Conservation (phyloP, 2,113 vertebrate genomes). For the Urocitellus parryii region DNA sequence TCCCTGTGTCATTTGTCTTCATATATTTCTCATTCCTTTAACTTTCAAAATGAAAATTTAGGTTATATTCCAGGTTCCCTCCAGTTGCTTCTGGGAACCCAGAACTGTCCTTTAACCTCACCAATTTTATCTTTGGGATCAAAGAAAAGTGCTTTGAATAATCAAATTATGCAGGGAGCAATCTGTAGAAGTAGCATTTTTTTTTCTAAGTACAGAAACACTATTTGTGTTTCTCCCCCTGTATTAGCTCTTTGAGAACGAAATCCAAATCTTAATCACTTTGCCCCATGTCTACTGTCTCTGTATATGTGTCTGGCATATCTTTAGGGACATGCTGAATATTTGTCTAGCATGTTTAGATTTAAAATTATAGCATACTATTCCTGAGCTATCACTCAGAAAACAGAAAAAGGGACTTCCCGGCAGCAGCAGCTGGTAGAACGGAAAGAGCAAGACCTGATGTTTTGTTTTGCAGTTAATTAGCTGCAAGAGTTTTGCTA, state of each 20-base stretch:
- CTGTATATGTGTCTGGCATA: not conserved
- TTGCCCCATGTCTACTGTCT: not conserved
- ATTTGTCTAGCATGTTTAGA: not conserved
- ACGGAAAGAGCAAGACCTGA: not conserved
- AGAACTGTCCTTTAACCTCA: not conserved
- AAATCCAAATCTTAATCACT: not conserved
- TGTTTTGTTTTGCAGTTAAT: not conserved
- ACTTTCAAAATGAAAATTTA: constrained; percentile 76
- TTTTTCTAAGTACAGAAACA: not conserved
- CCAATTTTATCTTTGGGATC: constrained; percentile 13
- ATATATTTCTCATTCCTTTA: constrained; percentile 58
- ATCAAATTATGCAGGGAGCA: not conserved
- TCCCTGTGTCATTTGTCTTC: constrained; percentile 78
- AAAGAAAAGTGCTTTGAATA: constrained; percentile 9
- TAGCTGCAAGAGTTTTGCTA: not conserved
- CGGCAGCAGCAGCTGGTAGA: not conserved
- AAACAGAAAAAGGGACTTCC: not conserved
- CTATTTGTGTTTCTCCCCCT: not conserved
- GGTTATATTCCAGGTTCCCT: constrained; percentile 64
- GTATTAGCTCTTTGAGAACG: not conserved
- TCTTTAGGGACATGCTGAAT: not conserved
- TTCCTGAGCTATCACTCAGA: not conserved
- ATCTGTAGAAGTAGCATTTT: not conserved
- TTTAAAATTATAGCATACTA: not conserved
- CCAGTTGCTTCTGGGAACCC: not conserved